Base-by-base conservation (phyloP, 2,797 vertebrate species). In the Apogon talboti region DNA sequence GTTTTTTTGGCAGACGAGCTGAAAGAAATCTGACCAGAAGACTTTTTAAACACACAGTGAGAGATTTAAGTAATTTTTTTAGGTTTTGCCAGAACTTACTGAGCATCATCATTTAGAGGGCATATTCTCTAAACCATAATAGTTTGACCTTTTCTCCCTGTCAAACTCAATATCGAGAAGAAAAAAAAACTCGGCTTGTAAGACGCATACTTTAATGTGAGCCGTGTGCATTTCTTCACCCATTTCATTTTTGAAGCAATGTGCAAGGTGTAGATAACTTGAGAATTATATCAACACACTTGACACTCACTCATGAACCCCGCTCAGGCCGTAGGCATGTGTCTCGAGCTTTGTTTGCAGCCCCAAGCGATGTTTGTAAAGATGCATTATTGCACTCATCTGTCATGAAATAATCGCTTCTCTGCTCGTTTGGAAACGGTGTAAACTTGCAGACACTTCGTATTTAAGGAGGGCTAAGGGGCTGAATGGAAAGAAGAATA, bases 311-410 rank as follows among this genome's bases (percentile, higher is more conserved):
- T 60, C 61, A 18, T 55, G 60, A 82, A 62, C 65, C 59, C 18
- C 5, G 21, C 59, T 76, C 16, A 53, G 74, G 67, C 83, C 4
- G 11, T 43, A 42, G 69, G 76, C 64, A 48, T 44, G 51, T 42
- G 56, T 81, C 75, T 79, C 13, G 0, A 78, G 44, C 60, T 63
- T 79, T 74, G 66, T 81, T 87, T 85, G 43, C 54, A 28, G 78
- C 85, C 78, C 54, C 24, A 18, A 78, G 78, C 62, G 3, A 63
- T 79, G 65, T 75, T 64, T 76, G 73, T 57, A 24, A 65, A 61
- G 64, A 72, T 2, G n/a, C 62, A 73, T 79, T 75, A 77, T 79
- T 73, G 35, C 65, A 49, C 46, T 78, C 41, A 33, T 44, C 60
- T 73, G 60, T 65, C 64, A 64, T 42, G 37, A 77, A 69, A 79